Base-by-base conservation (phyloP, 1,140 invertebrate genomes). In the Nylanderia fulva region DNA sequence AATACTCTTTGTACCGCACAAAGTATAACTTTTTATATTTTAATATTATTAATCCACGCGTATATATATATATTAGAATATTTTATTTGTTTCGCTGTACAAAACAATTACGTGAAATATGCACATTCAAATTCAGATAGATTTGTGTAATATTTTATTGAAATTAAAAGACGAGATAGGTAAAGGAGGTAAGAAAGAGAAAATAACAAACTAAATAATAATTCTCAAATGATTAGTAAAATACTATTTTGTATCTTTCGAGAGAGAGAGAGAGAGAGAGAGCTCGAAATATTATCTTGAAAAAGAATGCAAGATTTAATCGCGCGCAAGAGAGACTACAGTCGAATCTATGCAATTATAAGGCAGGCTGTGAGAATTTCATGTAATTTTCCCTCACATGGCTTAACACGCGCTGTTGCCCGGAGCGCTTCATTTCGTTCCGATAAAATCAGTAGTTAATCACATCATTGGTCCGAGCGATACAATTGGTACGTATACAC, bases 1-100 rank as follows among this genome's bases (percentile, higher is more conserved):
- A 82, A 82, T 82, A 58, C 18, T 71, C 52, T 71, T 71, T 72
- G 52, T 58, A 24, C 15, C n/a, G 33, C 63, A 39, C n/a, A 82
- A 82, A 72, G 60, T 21, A 18, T 2, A 80, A 71, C 54, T 60
- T 72, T 82, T 72, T 82, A 80, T 42, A 80, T 68, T 80, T 58
- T 58, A 80, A 80, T 80, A 71, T 71, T 80, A 71, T 80, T 80
- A 80, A 71, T 71, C 29, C 48, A 52, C 61, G 64, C 21, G 1
- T 24, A 15, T 68, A 69, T 29, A 33, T 24, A 15, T 68, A 69
- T 29, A 33, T 68, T 80, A 69, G 15, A 69, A 27, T 36, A 24
- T 80, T 79, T 39, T 42, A 42, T 29, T 52, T 42, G 76, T 77
- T 36, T 54, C 36, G 27, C 15, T 68, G 63, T 48, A 42, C 39